phyloP scores from a whole-genome alignment of 1,140 invertebrate genomes.

The Tachypleus tridentatus region DNA sequence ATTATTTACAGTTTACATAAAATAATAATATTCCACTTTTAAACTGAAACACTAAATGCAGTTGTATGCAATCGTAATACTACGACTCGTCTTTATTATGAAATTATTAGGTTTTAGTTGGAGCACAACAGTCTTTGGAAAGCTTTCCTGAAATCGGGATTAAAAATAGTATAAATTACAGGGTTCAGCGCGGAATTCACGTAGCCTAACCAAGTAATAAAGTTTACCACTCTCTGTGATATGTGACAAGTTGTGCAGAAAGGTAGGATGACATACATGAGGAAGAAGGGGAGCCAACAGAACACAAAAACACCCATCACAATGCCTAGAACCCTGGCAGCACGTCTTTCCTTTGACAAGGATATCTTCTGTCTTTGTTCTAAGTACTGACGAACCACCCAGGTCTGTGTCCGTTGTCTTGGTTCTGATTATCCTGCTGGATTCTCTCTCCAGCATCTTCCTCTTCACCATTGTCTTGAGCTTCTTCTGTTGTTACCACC shows the following conservation, averaged over 20 bases:
- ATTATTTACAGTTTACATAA: too few species aligned
- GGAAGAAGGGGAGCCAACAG: conserved; percentile 92
- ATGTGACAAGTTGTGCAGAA: conserved; percentile 62
- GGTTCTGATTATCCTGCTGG: too few species aligned
- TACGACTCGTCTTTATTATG: too few species aligned
- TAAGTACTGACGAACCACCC: conserved; percentile 58
- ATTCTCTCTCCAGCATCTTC: too few species aligned
- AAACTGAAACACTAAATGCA: too few species aligned
- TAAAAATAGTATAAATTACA: conserved; percentile 95
- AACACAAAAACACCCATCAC: conserved; percentile 86
- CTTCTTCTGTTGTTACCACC: too few species aligned
- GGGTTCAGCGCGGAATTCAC: conserved; percentile 95
- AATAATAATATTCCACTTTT: too few species aligned
- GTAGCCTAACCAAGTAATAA: conserved; percentile 93
- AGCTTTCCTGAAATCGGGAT: conserved; percentile 85
- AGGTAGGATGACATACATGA: conserved; percentile 82
- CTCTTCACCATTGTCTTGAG: too few species aligned
- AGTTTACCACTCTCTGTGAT: conserved; percentile 64
- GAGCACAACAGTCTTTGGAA: conserved; percentile 48
- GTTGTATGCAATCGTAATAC: too few species aligned
- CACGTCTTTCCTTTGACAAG: conserved; percentile 76
- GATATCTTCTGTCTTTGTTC: conserved; percentile 89
- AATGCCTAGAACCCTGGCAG: conserved; percentile 81
- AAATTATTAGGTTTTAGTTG: too few species aligned
- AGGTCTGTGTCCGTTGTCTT: too few species aligned